Evolutionary conservation across 2,888 invertebrate genomes (phyloP).

Genomic region (Mesochorus sp.): DNA sequence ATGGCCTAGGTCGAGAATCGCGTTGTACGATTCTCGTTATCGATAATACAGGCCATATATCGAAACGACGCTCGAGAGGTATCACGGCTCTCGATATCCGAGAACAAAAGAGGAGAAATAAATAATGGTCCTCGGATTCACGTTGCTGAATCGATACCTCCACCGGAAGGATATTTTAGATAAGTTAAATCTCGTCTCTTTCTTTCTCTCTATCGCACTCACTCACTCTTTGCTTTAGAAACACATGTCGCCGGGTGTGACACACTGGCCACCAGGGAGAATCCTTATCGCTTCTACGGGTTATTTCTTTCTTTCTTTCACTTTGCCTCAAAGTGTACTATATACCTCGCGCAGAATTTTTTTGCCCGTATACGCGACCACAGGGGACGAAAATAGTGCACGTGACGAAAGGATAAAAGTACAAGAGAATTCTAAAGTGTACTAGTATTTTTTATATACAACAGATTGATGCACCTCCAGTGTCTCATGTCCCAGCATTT

Average conservation of each 20-base stretch:
- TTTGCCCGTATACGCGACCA: neutral
- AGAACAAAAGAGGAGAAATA: slow-evolving; percentile 40
- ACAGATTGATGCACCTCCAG: too few species aligned
- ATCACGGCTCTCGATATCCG: slow-evolving; percentile 31
- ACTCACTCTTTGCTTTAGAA: neutral
- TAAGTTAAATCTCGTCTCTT: slow-evolving; percentile 31
- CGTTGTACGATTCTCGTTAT: slow-evolving; percentile 45
- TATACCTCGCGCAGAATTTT: slow-evolving; percentile 29
- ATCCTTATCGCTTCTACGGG: slow-evolving; percentile 45
- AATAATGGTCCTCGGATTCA: slow-evolving; percentile 32
- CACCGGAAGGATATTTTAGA: slow-evolving; percentile 50
- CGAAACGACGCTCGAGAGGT: slow-evolving; percentile 11
- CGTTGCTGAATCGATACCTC: slow-evolving; percentile 52
- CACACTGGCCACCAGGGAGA: slow-evolving; percentile 53
- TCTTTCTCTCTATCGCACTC: neutral
- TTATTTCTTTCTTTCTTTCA: slow-evolving; percentile 30
- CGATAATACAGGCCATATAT: slow-evolving; percentile 38
- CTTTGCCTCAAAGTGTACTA: slow-evolving; percentile 8
- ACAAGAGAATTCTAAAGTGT: too few species aligned
- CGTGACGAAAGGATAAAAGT: slow-evolving; percentile 24
- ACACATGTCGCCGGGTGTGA: slow-evolving; percentile 41
- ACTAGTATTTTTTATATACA: too few species aligned
- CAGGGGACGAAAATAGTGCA: slow-evolving; percentile 15
- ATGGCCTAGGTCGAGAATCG: neutral
- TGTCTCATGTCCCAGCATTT: too few species aligned